Base-by-base conservation (phyloP, 2,797 vertebrate genomes). In the Urocyon cinereoargenteus region DNA sequence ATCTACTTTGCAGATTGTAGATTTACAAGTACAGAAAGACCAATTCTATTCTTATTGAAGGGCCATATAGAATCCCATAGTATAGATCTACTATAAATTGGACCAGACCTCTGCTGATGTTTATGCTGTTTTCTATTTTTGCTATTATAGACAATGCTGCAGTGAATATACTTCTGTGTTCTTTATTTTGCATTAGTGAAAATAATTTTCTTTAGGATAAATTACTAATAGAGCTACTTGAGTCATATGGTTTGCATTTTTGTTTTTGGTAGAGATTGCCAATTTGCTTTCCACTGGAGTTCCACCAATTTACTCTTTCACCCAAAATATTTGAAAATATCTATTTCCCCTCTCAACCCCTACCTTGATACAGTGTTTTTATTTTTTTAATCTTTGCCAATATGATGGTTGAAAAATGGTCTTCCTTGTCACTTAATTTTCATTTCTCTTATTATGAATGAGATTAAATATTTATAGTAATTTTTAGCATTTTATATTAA, bases 11-110 rank as follows among this genome's bases (percentile, higher is more conserved):
- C 12, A 77, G n/a, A 24, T 62, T 57, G 26, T n/a, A 90, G 28
- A 82, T 57, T 82, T 57, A 21, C 72, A 12, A 12, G 24, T 64
- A 78, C 45, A 89, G 45, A n/a, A 66, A 70, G 45, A 51, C 6
- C n/a, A 78, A 40, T 78, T 93, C 26, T 87, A 57, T 82, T 95
- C 45, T 86, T 70, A 61, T 61, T 89, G 64, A 89, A 70, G 36
- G 68, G 8, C 24, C 55, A 18, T 57, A 13, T 28, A 55, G 26
- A 34, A 45, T 26, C 21, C 19, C 40, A 75, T 19, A 86, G 36
- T 61, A 26, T 90, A 31, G 34, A 68, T 68, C 28, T 31, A 22
- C 22, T 82, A 24, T 36, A 61, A 19, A 49, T 18, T 87, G 45
- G 78, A 49, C 11, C 55, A 70, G 24, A 62, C 26, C 22, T 31